These are phyloP conservation scores for Xanthorhoe spadicearia DNA, from an alignment of 2,888 invertebrate species.

Conservation along the genomic window DNA sequence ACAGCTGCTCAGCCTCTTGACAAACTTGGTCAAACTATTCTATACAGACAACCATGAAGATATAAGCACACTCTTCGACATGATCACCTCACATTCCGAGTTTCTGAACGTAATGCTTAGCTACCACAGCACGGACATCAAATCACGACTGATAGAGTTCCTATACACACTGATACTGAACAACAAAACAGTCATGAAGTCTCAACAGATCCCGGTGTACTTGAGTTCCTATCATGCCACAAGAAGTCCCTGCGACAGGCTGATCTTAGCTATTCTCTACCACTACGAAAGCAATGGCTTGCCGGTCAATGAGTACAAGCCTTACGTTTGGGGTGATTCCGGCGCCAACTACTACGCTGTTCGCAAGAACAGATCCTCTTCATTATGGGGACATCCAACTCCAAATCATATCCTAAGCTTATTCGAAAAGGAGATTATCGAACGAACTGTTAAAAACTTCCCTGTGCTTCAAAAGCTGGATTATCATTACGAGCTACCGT, in stretches of 20 bases:
- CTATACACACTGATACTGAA: conserved; percentile 86
- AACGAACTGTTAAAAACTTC: conserved; percentile 88
- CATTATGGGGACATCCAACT: conserved; percentile 89
- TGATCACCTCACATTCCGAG: conserved; percentile 91
- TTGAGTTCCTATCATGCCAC: conserved; percentile 92
- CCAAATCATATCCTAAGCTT: conserved; percentile 89
- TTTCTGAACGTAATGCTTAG: conserved; percentile 89
- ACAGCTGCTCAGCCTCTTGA: conserved; percentile 82
- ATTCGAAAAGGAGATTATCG: conserved; percentile 86
- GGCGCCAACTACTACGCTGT: conserved; percentile 92
- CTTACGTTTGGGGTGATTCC: conserved; percentile 93
- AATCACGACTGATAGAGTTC: conserved; percentile 87
- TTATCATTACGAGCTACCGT: conserved; percentile 69
- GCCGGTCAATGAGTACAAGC: conserved; percentile 88
- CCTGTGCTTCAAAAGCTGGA: conserved; percentile 86
- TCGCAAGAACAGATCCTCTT: conserved; percentile 79
- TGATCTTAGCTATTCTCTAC: conserved; percentile 87
- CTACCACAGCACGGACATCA: conserved; percentile 73
- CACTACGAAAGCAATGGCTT: conserved; percentile 88
- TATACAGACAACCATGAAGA: conserved; percentile 79
- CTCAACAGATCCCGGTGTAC: conserved; percentile 89
- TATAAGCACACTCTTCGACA: conserved; percentile 86
- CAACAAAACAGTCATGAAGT: conserved; percentile 87
- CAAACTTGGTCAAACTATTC: conserved; percentile 83
- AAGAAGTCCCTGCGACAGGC: conserved; percentile 88